These are phyloP conservation scores for Rousettus madagascariensis DNA, from an alignment of 2,797 vertebrate genomes.

Conservation along the genomic window DNA sequence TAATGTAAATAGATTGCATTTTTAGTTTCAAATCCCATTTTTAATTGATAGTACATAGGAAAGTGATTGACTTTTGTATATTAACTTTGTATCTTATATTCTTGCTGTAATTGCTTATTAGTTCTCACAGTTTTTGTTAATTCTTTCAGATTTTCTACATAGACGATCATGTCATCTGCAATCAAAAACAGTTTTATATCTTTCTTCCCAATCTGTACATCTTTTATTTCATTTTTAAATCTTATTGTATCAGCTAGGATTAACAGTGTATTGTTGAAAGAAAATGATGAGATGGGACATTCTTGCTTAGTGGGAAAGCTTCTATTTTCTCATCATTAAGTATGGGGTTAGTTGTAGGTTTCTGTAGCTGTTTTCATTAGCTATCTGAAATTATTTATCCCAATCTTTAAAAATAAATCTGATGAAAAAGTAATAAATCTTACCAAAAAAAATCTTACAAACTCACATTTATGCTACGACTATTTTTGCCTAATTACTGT, in stretches of 20 bases:
- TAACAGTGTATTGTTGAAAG: neutral
- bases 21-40: neutral
- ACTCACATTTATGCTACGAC: neutral
- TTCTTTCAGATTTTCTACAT: neutral
- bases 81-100: neutral
- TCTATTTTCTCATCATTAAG: neutral
- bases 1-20: neutral
- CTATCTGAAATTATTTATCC: neutral
- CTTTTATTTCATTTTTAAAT: neutral
- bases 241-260: neutral
- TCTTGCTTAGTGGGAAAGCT: neutral
- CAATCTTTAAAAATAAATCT: conserved; percentile 6
- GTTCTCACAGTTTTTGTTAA: neutral
- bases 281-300: neutral
- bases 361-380: neutral
- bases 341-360: neutral
- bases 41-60: neutral
- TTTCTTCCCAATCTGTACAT: neutral
- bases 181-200: neutral
- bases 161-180: neutral
- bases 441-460: neutral
- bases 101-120: neutral
- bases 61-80: neutral
- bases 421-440: neutral
- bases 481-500: neutral